A percentile compares a stretch with the other conserved stretches of the same genome.
Conservation (phyloP, 2,888 invertebrate genomes). For the Oligia latruncula region DNA sequence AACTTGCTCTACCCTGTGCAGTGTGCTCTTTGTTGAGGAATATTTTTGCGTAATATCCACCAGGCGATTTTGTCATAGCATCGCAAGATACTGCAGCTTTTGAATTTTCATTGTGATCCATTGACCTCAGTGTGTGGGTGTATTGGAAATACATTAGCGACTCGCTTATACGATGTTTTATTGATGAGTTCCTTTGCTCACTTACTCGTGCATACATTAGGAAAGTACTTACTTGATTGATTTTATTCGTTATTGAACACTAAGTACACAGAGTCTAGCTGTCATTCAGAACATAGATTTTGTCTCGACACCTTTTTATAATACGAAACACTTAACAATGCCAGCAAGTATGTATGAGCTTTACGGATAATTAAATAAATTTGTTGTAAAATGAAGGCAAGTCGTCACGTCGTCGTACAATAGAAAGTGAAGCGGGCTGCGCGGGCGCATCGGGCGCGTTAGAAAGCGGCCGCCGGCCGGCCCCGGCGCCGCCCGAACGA, state of each 20-base stretch:
- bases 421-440: conserved; percentile 88
- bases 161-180: conserved; percentile 61
- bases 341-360: conserved; percentile 46
- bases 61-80: conserved; percentile 61
- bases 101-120: conserved; percentile 69
- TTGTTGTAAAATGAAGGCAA: conserved; percentile 65
- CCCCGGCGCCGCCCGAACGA: conserved; percentile 76
- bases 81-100: conserved; percentile 63
- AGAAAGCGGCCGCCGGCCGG: conserved; percentile 85
- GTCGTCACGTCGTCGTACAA: conserved; percentile 79
- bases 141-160: conserved; percentile 64
- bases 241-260: conserved; percentile 19
- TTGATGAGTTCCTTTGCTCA: conserved; percentile 62
- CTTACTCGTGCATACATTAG: conserved; percentile 53
- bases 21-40: conserved; percentile 71
- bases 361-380: conserved; percentile 63
- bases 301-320: background rate
- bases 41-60: conserved; percentile 75
- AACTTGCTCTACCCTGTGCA: conserved; percentile 65
- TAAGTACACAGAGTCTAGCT: background rate
- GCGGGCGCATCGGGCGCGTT: conserved; percentile 85
- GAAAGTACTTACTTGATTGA: conserved; percentile 36
- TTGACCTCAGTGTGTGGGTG: conserved; percentile 65
- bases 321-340: conserved; percentile 11
- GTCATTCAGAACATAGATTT: conserved; percentile 3